Conservation (phyloP, 2,888 invertebrate genomes). For the Drosophila ustulata region DNA sequence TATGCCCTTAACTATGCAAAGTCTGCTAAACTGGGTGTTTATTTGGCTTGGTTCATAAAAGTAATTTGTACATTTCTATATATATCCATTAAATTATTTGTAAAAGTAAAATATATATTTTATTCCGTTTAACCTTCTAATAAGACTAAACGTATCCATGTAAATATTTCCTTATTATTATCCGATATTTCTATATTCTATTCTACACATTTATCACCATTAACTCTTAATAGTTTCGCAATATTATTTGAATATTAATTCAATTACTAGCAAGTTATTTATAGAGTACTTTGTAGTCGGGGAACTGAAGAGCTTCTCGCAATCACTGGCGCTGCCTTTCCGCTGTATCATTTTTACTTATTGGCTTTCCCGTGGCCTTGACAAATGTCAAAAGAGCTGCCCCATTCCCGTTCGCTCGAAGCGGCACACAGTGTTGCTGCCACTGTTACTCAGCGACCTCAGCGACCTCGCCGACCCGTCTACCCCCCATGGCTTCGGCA, state of each 20-base stretch:
- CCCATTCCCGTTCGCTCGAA: neutral
- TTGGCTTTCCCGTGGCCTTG: conserved; percentile 32
- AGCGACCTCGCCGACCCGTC: neutral
- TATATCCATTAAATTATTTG: too few species aligned
- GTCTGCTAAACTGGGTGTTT: too few species aligned
- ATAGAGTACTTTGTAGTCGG: neutral
- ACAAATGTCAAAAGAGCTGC: conserved; percentile 37
- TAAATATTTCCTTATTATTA: too few species aligned
- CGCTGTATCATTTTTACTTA: conserved; percentile 2
- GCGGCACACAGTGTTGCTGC: conserved; percentile 15
- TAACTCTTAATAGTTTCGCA: too few species aligned
- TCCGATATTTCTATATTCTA: too few species aligned
- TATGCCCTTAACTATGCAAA: too few species aligned
- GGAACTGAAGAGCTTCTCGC: neutral
- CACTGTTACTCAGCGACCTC: conserved; percentile 7
- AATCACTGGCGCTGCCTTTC: neutral
- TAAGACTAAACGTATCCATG: too few species aligned
- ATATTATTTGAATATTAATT: neutral
- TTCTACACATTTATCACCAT: neutral
- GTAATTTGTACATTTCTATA: too few species aligned
- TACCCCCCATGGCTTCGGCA: conserved; percentile 24
- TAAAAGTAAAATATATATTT: too few species aligned
- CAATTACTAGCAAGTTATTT: neutral
- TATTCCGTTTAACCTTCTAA: too few species aligned
- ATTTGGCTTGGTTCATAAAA: too few species aligned